Evolutionary conservation across 2,797 vertebrate genomes (phyloP), one percentile per base, ranked within the genome.

Genomic region (Phaenicophaeus curvirostris): DNA sequence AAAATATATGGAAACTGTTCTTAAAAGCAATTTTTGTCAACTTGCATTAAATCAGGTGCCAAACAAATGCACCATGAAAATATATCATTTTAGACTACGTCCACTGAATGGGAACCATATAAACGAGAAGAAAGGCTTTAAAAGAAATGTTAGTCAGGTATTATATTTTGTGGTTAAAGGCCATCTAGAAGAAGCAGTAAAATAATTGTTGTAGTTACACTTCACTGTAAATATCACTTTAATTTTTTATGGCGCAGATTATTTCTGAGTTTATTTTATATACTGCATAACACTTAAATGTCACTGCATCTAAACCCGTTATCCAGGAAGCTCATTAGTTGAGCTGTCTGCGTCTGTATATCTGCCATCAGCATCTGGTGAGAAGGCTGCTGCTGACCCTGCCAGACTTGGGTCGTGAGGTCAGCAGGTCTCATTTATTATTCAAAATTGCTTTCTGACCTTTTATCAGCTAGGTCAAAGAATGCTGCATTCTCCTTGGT

Each of bases 381-480:
- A 96, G 97, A 97, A 95, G 97, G 82, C 87, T 95, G 92, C 96
- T 94, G 94, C 97, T 98, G 97, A 98, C 98, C 97, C 97, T 98
- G 97, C 97, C 97, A 97, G 95, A 92, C 98, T 96, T 85, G 86
- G 97, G 98, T 98, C 98, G 97, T 35, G 91, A 96, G 98, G 98
- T 98, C 97, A 97, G 97, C 96, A 97, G 98, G 98, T 98, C 98
- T 98, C 98, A 98, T 98, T 98, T 98, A 98, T 98, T 98, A 98
- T 98, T 98, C 98, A 98, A 95, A 98, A 97, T 96, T 98, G 98
- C 98, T 97, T 97, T 97, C 97, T 98, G 98, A 98, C 98, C 98
- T 98, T 97, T 98, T 95, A 97, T 97, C 97, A 97, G 91, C 97
- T 90, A 93, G 97, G 97, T 97, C 97, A 98, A 96, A 97, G 95